Evolutionary conservation across 2,113 vertebrate species (phyloP), one percentile per base, ranked within the genome.

Genomic region (Mirounga angustirostris): DNA sequence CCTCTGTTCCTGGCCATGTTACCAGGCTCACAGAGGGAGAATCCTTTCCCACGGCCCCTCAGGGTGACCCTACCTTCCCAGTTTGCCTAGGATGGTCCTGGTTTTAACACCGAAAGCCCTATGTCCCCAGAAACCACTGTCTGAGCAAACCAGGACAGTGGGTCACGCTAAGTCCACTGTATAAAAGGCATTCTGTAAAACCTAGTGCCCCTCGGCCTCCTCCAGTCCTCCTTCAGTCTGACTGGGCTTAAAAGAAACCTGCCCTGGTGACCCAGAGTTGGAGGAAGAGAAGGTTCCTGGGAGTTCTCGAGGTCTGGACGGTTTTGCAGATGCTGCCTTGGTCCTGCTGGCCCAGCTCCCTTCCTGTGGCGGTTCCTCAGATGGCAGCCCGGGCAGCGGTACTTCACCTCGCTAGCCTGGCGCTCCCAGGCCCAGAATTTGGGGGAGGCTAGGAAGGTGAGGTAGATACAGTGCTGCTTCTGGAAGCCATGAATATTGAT

Each of bases 311-410:
- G 59, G 40, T 16, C 40, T 58, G 28, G 16, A 6, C 14, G 7
- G 22, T 52, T 59, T 83, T 85, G 28, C 24, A 24, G 33, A 5
- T 22, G 36, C n/a, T 84, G 36, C 40, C 2, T 43, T 26, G 65
- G 61, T n/a, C 59, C 21, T 0, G 43, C 33, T 9, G 28, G 28
- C 14, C 4, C 18, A 52, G 40, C 52, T 58, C 65, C 71, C 33
- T 97, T 10, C 33, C 52, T 4, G 5, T 0, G 4, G 40, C 7
- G 24, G 6, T 5, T 18, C 24, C 88, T 89, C 56, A 84, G 13
- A 11, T 1, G 13, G 67, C 7, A 43, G 7, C n/a, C 40, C 43
- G 84, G 15, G 2, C 14, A 86, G 28, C n/a, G 0, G 1, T 7
- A 52, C 18, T 71, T 50, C 56, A 28, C 12, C 28, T 30, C 4